phyloP scores from a whole-genome alignment of 2,113 vertebrate species.

The Pseudonaja textilis region DNA sequence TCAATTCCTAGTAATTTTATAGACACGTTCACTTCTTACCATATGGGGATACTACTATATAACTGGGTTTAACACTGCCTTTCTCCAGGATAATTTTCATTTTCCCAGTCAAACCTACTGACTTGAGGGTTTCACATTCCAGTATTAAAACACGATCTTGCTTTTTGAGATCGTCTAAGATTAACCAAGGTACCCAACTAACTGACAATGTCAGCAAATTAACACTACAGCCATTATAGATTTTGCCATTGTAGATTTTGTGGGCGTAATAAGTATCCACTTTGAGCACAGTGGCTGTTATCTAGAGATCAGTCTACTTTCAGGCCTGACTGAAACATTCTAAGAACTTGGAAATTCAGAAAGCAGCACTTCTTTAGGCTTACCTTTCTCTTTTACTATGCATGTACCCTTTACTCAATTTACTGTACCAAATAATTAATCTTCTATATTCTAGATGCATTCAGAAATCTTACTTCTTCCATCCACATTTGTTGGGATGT shows the following conservation, averaged over 20 bases:
- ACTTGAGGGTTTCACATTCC: background rate
- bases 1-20: background rate
- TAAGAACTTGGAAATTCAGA: too few species aligned
- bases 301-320: background rate
- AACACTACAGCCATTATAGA: background rate
- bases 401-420: background rate
- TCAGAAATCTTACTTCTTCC: background rate
- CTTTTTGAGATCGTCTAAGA: background rate
- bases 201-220: background rate
- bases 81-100: background rate
- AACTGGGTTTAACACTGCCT: background rate
- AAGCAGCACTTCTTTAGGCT: background rate
- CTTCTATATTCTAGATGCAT: background rate
- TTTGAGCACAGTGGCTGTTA: background rate
- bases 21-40: background rate
- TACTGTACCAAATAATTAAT: background rate
- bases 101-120: background rate
- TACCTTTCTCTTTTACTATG: background rate
- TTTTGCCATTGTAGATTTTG: background rate
- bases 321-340: background rate
- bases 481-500: background rate
- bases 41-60: background rate
- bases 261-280: background rate
- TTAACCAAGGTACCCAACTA: background rate
- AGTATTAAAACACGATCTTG: background rate